phyloP scores from a whole-genome alignment of 2,888 invertebrate species.

The Apamea sordens region DNA sequence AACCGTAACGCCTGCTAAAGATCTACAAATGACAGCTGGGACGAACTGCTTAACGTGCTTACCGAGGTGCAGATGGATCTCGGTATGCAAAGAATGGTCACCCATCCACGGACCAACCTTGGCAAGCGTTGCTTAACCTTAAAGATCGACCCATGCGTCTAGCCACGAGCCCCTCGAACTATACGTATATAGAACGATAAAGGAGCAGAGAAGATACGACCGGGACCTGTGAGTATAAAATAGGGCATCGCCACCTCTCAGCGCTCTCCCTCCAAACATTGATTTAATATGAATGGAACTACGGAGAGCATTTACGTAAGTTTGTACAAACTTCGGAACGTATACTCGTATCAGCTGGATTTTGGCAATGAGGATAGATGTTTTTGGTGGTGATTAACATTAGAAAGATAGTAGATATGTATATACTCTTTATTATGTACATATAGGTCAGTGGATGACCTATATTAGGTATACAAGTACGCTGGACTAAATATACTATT shows the following conservation, averaged over 20 bases:
- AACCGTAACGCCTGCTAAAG: background rate
- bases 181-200: background rate
- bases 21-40: background rate
- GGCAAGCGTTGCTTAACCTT: background rate
- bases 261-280: constrained; percentile 27
- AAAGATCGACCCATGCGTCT: background rate
- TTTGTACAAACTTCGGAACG: constrained; percentile 25
- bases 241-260: constrained; percentile 5
- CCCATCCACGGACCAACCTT: background rate
- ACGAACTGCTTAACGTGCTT: background rate
- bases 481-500: too few species aligned
- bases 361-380: background rate
- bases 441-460: too few species aligned
- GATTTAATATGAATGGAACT: constrained; percentile 53
- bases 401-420: too few species aligned
- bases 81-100: background rate
- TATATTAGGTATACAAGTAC: too few species aligned
- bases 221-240: background rate
- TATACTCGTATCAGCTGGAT: background rate
- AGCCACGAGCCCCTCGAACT: background rate
- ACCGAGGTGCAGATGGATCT: background rate
- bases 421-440: too few species aligned
- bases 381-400: background rate
- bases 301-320: constrained; percentile 14
- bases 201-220: background rate